Base-by-base conservation (phyloP, 2,888 invertebrate species). In the Monochamus alternatus region DNA sequence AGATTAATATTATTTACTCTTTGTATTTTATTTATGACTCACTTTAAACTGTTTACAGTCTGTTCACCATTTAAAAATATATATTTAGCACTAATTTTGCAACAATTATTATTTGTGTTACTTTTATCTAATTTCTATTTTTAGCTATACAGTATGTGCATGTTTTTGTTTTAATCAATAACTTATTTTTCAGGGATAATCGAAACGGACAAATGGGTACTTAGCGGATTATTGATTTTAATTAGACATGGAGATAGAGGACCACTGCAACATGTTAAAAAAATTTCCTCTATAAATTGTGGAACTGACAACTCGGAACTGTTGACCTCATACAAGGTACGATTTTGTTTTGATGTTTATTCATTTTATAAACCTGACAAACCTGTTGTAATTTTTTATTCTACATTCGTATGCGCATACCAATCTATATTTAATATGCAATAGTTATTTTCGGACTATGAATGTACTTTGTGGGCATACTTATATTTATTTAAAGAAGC, bases 221-320 rank as follows among this genome's bases (percentile, higher is more conserved):
- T 95, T 58, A 93, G 93, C 85, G 95, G 95, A 5, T 91, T 95
- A 3, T 87, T 96, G 58, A 91, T 96, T 67, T 90, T 97, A 65
- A 94, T 96, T 4, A 91, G 98, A 14, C 98, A 98, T 87, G 98
- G 98, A 0, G 97, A 97, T 87, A 90, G 98, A 66, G 96, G 97
- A 0, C 96, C 97, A 0, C 90, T 98, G 78, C 94, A 95, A 9
- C 95, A 96, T 86, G 92, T 98, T 1, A 92, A 93, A 70, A 95
- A 94, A 75, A 94, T 96, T 55, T 93, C 94, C 67, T 92, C 92
- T 70, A 91, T 97, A 22, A 94, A 96, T 78, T 98, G 97, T 87
- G 94, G 94, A 58, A 90, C 86, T 38, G 81, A 85, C 43, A 85
- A 87, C 74, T 86, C 83, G n/a, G 84, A 86, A 60, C 77, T 87